phyloP scores from a whole-genome alignment of 2,888 invertebrate species.

The Diarsia mendica region DNA sequence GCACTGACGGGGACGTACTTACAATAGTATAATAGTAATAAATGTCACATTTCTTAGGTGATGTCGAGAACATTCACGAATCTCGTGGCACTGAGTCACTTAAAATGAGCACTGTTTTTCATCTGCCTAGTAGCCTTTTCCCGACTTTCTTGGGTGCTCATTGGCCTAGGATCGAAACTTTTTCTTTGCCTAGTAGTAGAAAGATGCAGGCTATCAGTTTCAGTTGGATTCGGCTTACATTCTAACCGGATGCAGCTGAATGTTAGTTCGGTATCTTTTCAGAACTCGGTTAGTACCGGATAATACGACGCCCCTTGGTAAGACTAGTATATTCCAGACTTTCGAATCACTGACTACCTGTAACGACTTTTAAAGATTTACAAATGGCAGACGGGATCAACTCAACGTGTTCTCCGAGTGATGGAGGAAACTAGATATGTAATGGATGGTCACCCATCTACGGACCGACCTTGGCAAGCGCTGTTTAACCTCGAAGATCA shows the following conservation, averaged over 20 bases:
- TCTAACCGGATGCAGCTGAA: not conserved
- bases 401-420: not conserved
- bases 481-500: not conserved
- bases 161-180: too few species aligned
- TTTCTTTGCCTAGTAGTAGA: too few species aligned
- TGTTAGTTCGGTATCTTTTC: too few species aligned
- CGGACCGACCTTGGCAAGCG: not conserved
- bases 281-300: too few species aligned
- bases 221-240: too few species aligned
- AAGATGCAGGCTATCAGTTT: too few species aligned
- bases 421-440: not conserved
- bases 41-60: constrained; percentile 66
- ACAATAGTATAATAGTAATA: constrained; percentile 67
- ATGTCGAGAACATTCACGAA: constrained; percentile 51
- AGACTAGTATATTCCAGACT: not conserved
- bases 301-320: not conserved
- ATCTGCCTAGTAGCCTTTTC: not conserved
- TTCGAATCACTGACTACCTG: not conserved
- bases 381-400: too few species aligned
- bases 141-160: too few species aligned
- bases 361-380: too few species aligned
- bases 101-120: constrained; percentile 57
- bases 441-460: not conserved
- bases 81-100: constrained; percentile 49
- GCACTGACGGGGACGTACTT: constrained; percentile 53